These are phyloP conservation scores for Saccostrea echinata DNA, from an alignment of 1,140 invertebrate species.

Conservation along the genomic window DNA sequence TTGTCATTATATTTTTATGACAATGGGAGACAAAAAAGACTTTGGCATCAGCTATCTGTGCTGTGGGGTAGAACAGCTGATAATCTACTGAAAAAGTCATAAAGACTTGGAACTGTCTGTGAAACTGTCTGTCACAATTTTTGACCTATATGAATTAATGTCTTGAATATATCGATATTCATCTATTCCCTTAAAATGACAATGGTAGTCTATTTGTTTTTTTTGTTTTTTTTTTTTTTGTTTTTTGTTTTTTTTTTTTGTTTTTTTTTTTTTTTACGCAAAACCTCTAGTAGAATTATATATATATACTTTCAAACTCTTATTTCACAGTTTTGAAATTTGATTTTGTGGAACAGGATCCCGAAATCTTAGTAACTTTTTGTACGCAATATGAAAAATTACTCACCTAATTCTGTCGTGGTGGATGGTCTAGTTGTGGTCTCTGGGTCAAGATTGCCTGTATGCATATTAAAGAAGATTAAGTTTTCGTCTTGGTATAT, in stretches of 20 bases:
- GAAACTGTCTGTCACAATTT: not conserved
- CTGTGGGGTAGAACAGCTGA: conserved; percentile 22
- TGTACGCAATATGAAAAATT: not conserved
- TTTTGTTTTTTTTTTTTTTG: too few relatives aligned
- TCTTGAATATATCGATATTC: too few relatives aligned
- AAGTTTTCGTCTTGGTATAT: not conserved
- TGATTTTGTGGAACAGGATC: too few relatives aligned
- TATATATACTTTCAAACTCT: too few relatives aligned
- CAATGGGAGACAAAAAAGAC: not conserved
- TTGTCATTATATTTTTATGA: conserved; percentile 27
- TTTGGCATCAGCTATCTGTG: not conserved
- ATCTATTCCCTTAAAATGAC: too few relatives aligned
- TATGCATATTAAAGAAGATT: not conserved
- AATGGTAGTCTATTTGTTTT: too few relatives aligned
- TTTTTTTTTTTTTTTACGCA: too few relatives aligned
- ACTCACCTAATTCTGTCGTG: not conserved
- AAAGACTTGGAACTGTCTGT: not conserved
- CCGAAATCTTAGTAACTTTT: not conserved
- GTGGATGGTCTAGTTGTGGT: not conserved
- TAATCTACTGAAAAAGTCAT: not conserved
- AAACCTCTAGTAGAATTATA: too few relatives aligned
- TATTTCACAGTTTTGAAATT: too few relatives aligned
- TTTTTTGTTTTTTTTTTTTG: too few relatives aligned
- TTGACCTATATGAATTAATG: not conserved
- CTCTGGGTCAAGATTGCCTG: not conserved